These are phyloP conservation scores for Diacarnus erythraeanus DNA, from an alignment of 37 sponge, comb jelly and placozoan genomes.

Conservation along the genomic window DNA sequence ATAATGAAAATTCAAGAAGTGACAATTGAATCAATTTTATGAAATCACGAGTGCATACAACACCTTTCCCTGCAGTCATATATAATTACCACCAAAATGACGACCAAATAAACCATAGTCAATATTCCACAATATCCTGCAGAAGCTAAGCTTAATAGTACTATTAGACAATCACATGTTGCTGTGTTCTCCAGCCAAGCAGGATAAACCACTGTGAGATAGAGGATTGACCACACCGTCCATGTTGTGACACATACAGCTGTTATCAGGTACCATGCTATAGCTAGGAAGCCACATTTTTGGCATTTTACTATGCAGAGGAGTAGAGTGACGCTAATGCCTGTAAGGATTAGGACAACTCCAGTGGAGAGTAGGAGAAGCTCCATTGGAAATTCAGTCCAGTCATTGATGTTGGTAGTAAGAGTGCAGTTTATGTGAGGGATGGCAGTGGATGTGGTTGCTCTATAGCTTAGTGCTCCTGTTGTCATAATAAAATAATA, in stretches of 20 bases:
- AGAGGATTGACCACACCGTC: constrained; percentile 7
- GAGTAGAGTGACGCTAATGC: neutral
- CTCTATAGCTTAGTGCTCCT: constrained; percentile 9
- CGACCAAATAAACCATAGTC: neutral
- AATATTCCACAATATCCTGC: neutral
- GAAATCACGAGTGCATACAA: neutral
- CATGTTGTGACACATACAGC: neutral
- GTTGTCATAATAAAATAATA: too few species aligned
- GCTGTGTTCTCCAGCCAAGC: constrained; percentile 10
- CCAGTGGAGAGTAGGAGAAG: constrained; percentile 14
- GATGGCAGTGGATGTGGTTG: neutral
- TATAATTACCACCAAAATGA: neutral
- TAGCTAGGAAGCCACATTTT: constrained; percentile 3
- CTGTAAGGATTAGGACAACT: neutral
- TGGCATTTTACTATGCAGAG: constrained; percentile 1
- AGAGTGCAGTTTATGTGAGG: constrained; percentile 25
- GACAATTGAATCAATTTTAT: too few species aligned
- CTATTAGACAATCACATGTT: neutral
- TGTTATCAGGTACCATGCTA: neutral
- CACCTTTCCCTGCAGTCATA: neutral
- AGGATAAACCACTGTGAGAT: neutral
- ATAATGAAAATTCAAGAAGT: too few species aligned
- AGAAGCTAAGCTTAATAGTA: neutral
- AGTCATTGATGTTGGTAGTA: neutral
- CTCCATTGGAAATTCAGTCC: neutral